phyloP scores from a whole-genome alignment of 2,888 invertebrate genomes.

The Eumerus sabulonum region DNA sequence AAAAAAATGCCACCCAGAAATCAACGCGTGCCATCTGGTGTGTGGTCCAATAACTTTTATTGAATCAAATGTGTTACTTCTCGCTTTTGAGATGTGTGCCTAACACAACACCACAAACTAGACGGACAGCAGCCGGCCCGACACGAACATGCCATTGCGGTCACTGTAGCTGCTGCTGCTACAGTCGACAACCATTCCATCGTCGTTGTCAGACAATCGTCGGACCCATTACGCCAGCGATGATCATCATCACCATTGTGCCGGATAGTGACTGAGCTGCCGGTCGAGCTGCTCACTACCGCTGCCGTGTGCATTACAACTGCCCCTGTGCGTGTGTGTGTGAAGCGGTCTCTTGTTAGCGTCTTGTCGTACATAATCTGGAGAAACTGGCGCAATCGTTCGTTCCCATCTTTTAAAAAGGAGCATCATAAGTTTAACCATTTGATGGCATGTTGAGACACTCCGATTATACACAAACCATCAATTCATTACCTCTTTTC shows the following conservation, averaged over 20 bases:
- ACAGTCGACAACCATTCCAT: conserved; percentile 60
- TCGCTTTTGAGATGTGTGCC: conserved; percentile 68
- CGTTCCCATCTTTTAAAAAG: conserved; percentile 67
- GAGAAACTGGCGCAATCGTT: conserved; percentile 64
- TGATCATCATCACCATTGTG: conserved; percentile 59
- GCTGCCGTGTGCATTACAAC: too few relatives aligned
- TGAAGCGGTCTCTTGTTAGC: conserved; percentile 66
- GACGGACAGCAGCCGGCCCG: conserved; percentile 52
- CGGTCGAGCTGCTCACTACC: conserved; percentile 23
- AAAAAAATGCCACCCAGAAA: conserved; percentile 70
- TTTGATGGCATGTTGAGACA: conserved; percentile 69
- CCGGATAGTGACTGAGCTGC: conserved; percentile 42
- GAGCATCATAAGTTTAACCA: conserved; percentile 69
- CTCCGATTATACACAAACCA: conserved; percentile 69
- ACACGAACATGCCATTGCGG: conserved; percentile 29
- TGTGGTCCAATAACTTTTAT: conserved; percentile 84
- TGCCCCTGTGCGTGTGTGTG: conserved; percentile 25
- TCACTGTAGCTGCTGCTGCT: conserved; percentile 59
- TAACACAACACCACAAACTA: conserved; percentile 61
- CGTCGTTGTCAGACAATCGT: conserved; percentile 63
- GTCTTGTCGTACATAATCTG: conserved; percentile 68
- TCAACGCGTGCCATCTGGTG: conserved; percentile 86
- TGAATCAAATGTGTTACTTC: conserved; percentile 73
- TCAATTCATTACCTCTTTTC: conserved; percentile 68
- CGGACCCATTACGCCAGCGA: conserved; percentile 61